A percentile compares a stretch with the other conserved stretches of the same genome.
These are phyloP conservation scores for Coenonympha glycerion DNA, from an alignment of 2,888 invertebrate species.

Conservation along the genomic window DNA sequence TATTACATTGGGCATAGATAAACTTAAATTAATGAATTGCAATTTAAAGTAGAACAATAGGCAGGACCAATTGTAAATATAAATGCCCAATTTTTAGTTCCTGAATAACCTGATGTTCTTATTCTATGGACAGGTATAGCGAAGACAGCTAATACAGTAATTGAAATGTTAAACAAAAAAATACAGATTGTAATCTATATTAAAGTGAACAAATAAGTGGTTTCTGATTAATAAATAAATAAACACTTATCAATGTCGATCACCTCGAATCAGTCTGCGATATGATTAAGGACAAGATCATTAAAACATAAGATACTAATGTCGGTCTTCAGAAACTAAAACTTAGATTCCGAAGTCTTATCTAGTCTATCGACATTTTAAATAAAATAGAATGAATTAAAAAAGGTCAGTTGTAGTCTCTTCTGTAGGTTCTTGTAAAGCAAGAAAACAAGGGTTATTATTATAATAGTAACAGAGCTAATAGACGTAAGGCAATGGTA, in stretches of 20 bases:
- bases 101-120: no score
- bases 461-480: slow-evolving; percentile 3
- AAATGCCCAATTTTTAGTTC: no score
- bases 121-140: no score
- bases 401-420: no score
- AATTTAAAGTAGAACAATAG: no score
- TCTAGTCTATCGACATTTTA: background rate
- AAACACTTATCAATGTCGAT: slow-evolving; percentile 22
- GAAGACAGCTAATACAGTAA: no score
- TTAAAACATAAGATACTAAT: slow-evolving; percentile 16
- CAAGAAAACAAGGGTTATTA: slow-evolving; percentile 8
- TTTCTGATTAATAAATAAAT: background rate
- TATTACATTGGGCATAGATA: no score
- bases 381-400: background rate
- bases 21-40: no score
- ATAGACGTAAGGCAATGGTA: slow-evolving; percentile 34
- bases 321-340: background rate
- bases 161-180: slow-evolving; percentile 4
- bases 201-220: background rate
- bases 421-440: no score
- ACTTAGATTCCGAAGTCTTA: no score
- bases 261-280: background rate
- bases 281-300: slow-evolving; percentile 6
- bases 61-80: no score
- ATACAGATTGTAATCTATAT: background rate